These are phyloP conservation scores for Crotalus horridus DNA, from an alignment of 2,113 vertebrate species.

Conservation along the genomic window DNA sequence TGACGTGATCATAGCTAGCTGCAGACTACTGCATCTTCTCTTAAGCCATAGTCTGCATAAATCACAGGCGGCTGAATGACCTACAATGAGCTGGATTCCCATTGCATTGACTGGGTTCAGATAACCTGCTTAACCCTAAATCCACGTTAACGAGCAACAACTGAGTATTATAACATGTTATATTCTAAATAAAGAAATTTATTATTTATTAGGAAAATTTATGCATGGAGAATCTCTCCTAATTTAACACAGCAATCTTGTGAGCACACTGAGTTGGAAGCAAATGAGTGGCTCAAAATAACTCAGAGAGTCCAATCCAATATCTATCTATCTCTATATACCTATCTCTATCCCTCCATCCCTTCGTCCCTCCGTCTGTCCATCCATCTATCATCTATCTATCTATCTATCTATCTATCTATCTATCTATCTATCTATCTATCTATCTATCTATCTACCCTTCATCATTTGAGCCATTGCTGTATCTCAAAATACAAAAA, in stretches of 20 bases:
- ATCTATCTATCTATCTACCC: too few relatives aligned
- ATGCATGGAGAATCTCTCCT: background rate
- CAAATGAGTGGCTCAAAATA: background rate
- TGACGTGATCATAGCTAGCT: background rate
- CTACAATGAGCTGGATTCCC: background rate
- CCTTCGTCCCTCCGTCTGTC: too few relatives aligned
- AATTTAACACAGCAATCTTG: background rate
- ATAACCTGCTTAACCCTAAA: background rate
- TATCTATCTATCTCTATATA: too few relatives aligned
- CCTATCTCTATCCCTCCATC: too few relatives aligned
- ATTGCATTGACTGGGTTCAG: background rate
- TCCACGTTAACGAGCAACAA: background rate
- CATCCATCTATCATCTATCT: too few relatives aligned
- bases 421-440: too few relatives aligned
- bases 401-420: too few relatives aligned
- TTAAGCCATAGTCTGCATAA: background rate
- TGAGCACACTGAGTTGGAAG: background rate
- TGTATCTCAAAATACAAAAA: background rate
- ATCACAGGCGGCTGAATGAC: background rate
- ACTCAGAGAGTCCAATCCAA: background rate
- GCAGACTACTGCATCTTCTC: background rate
- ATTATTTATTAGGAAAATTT: background rate
- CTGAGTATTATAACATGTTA: background rate
- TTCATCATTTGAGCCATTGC: background rate
- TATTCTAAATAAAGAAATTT: background rate